phyloP scores from a whole-genome alignment of 2,888 invertebrate species.

The Acleris cristana region DNA sequence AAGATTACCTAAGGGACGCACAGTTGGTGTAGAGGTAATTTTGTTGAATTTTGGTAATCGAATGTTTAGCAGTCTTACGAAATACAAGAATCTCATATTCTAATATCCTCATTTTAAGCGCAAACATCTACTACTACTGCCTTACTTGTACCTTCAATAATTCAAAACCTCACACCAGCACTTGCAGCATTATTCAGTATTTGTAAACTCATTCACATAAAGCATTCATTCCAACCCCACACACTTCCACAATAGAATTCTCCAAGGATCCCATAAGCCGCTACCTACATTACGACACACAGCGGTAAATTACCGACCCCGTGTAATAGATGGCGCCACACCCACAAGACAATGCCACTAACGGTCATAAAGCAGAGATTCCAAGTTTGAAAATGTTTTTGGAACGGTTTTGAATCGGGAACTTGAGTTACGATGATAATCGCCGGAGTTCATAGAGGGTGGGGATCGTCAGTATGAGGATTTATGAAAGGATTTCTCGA shows the following conservation, averaged over 20 bases:
- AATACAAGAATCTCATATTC: no score
- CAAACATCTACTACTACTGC: no score
- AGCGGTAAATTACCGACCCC: conserved; percentile 35
- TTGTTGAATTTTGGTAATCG: no score
- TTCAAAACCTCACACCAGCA: background rate
- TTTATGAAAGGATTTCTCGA: no score
- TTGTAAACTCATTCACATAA: conserved; percentile 11
- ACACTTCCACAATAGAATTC: conserved; percentile 35
- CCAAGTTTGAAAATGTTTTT: conserved; percentile 33
- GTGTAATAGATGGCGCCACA: conserved; percentile 36
- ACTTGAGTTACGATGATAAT: conserved; percentile 1
- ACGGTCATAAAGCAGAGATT: conserved; percentile 35
- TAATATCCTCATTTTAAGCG: no score
- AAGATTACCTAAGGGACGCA: no score
- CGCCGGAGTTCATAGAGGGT: background rate
- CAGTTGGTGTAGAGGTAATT: no score
- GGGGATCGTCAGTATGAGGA: no score
- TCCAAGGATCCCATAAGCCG: conserved; percentile 33
- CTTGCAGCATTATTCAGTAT: background rate
- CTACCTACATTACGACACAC: conserved; percentile 33
- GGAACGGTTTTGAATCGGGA: conserved; percentile 16
- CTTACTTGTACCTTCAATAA: background rate
- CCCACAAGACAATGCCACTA: conserved; percentile 35
- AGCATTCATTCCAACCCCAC: conserved; percentile 16
- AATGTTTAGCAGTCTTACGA: no score